These are phyloP conservation scores for Lampris megalopsis DNA, from an alignment of 2,113 vertebrate species.

Conservation along the genomic window DNA sequence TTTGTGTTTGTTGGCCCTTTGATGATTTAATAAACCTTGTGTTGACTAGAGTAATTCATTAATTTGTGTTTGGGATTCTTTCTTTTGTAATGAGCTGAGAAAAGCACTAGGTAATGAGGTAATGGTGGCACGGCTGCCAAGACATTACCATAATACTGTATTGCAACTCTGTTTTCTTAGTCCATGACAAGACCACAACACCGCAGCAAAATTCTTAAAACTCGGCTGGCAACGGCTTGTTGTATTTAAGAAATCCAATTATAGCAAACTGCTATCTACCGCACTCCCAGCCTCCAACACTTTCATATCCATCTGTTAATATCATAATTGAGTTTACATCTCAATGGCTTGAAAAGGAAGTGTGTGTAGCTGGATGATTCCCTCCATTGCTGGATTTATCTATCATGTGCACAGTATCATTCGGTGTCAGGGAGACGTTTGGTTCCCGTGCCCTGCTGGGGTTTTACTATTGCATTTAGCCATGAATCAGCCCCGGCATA, in stretches of 20 bases:
- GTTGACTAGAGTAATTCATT: slow-evolving; percentile 65
- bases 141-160: slow-evolving; percentile 32
- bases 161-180: slow-evolving; percentile 47
- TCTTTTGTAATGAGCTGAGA: slow-evolving; percentile 68
- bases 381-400: slow-evolving; percentile 36
- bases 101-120: slow-evolving; percentile 58
- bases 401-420: slow-evolving; percentile 46
- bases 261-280: slow-evolving; percentile 44
- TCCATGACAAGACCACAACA: slow-evolving; percentile 42
- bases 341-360: slow-evolving; percentile 48
- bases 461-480: slow-evolving; percentile 42
- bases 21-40: slow-evolving; percentile 62
- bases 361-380: slow-evolving; percentile 38
- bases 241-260: slow-evolving; percentile 49
- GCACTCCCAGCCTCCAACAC: slow-evolving; percentile 27
- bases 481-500: slow-evolving; percentile 62
- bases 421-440: slow-evolving; percentile 60
- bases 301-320: slow-evolving; percentile 43
- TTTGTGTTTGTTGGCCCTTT: slow-evolving; percentile 54
- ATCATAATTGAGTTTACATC: slow-evolving; percentile 56
- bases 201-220: slow-evolving; percentile 25
- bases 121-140: slow-evolving; percentile 48
- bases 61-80: slow-evolving; percentile 52
- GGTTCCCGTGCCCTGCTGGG: slow-evolving; percentile 48
- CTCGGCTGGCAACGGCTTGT: slow-evolving; percentile 24